These are phyloP conservation scores for Neodiprion lecontei DNA, from an alignment of 1,140 invertebrate genomes.

Conservation along the genomic window DNA sequence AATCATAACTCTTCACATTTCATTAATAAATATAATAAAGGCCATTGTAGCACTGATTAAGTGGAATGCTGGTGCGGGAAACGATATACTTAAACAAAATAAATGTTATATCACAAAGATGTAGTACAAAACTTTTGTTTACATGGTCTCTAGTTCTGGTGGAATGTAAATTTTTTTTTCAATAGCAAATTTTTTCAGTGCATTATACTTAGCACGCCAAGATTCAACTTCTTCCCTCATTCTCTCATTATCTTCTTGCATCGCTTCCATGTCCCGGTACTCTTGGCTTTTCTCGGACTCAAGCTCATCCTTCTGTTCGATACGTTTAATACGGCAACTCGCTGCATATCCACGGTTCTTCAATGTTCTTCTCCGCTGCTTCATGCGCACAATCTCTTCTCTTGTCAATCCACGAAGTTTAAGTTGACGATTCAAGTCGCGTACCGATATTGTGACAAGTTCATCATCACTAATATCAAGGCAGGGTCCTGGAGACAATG, in stretches of 20 bases:
- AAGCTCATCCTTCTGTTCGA: slow-evolving; percentile 91
- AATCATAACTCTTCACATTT: no score
- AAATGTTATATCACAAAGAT: no score
- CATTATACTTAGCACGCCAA: slow-evolving; percentile 82
- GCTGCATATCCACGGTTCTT: slow-evolving; percentile 95
- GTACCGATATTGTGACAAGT: slow-evolving; percentile 86
- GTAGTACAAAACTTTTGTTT: slow-evolving; percentile 17
- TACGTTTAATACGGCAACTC: slow-evolving; percentile 90
- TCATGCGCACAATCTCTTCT: slow-evolving; percentile 91
- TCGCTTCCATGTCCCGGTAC: slow-evolving; percentile 83
- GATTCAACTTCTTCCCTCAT: slow-evolving; percentile 82
- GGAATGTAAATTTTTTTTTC: slow-evolving; percentile 86
- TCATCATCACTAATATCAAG: slow-evolving; percentile 91
- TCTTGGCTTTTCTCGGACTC: slow-evolving; percentile 89
- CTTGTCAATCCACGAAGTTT: slow-evolving; percentile 84
- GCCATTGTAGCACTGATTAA: no score
- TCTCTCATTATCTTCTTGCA: slow-evolving; percentile 80
- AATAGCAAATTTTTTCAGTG: slow-evolving; percentile 82
- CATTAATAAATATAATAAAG: no score
- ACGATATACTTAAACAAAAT: no score
- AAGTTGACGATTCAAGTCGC: slow-evolving; percentile 87
- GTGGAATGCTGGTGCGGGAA: no score
- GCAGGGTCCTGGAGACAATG: slow-evolving; percentile 81
- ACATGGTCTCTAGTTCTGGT: slow-evolving; percentile 73
- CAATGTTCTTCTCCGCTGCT: slow-evolving; percentile 85